Evolutionary conservation across 2,797 vertebrate species (phyloP).

Genomic region (Pangasius macronema): DNA sequence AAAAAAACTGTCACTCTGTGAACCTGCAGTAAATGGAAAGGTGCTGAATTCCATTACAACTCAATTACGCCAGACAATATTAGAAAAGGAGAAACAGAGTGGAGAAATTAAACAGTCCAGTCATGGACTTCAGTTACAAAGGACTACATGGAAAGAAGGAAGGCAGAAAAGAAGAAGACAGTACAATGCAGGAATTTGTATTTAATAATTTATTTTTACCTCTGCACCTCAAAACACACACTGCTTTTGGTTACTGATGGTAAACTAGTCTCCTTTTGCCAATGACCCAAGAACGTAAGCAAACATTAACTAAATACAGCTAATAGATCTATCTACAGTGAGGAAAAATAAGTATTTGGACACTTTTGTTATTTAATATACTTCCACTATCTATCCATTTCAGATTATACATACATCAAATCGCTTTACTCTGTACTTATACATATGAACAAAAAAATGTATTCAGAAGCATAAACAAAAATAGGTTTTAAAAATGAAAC

Average conservation of each 20-base stretch:
- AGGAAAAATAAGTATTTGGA: neutral
- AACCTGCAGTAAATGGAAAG: slow-evolving; percentile 28
- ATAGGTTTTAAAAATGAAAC: neutral
- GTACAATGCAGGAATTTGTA: neutral
- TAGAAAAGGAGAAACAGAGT: neutral
- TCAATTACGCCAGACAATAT: slow-evolving; percentile 60
- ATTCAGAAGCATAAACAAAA: neutral
- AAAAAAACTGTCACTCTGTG: slow-evolving; percentile 38
- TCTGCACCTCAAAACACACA: neutral
- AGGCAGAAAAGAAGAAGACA: neutral
- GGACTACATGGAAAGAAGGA: neutral
- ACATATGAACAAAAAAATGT: neutral
- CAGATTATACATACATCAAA: neutral
- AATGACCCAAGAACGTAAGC: neutral
- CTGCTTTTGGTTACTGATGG: neutral
- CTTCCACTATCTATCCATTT: neutral
- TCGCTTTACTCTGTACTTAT: neutral
- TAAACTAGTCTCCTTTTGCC: neutral
- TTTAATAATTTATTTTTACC: neutral
- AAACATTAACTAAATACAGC: neutral
- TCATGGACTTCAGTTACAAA: neutral
- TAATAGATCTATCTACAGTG: neutral
- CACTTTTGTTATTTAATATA: neutral
- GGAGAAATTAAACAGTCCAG: neutral
- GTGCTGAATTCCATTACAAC: slow-evolving; percentile 51